Evolutionary conservation across 2,113 vertebrate genomes (phyloP), one percentile per base, ranked within the genome.

Genomic region (Oophaga pumilio): DNA sequence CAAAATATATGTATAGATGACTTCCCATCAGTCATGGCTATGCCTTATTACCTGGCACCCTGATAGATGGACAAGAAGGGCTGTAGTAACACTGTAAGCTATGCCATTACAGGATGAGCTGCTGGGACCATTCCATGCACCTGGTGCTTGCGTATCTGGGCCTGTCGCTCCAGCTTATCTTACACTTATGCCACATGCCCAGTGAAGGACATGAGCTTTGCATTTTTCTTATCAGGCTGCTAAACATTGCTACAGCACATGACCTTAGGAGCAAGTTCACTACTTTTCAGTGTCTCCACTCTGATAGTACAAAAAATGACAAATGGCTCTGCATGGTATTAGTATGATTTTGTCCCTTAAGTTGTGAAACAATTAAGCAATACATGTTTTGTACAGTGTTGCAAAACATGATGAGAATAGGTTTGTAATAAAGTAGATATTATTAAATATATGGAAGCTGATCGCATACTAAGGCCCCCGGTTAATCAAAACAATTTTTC

Each of bases 121-220:
- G 76, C 74, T 82, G 84, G 15, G 85, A 89, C 53, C 90, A 86
- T 74, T 82, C 62, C 85, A 92, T 89, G 13, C 17, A 89, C 90
- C 13, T 24, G 20, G 50, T 73, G 79, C 59, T 53, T 22, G 20
- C 88, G 77, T 89, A 87, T 87, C 9, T 14, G n/a, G 15, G 17
- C 20, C 56, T 76, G 82, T 53, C 28, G 14, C 53, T 33, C 24
- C 82, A 52, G 80, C 69, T 88, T 84, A 84, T 77, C 60, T 88
- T 82, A 76, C 77, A 43, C 77, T 50, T 49, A 56, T 22, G 18
- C 87, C 17, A 26, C 69, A 88, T 77, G 87, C 49, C 22, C 88
- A 82, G 49, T 77, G 88, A 84, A 33, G 1, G 8, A 86, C 57
- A 59, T 85, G 81, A 77, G 59, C 15, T 66, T 6, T 68, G 59